Evolutionary conservation across 2,113 vertebrate species (phyloP), one percentile per base, ranked within the genome.

Genomic region (Tragelaphus buxtoni): DNA sequence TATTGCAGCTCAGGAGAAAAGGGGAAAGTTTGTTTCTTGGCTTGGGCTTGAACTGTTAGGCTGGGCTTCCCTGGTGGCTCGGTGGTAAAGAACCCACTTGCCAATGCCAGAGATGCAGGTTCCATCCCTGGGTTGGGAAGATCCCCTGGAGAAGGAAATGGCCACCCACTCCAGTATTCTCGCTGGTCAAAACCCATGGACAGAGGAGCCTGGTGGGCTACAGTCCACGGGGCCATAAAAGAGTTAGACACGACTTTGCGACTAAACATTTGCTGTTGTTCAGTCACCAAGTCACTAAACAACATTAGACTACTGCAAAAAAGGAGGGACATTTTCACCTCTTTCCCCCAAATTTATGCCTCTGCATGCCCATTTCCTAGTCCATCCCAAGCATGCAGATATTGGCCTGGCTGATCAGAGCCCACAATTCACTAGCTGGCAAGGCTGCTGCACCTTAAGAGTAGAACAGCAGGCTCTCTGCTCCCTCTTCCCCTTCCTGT

Each of bases 161-260:
- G 69, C 22, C 26, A 3, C 69, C 22, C 39, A 74, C 6, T 42
- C 69, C 39, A 74, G 39, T 74, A 42, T 26, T 42, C 69, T 42
- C 1, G 0, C 39, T 42, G 22, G 39, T 42, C 10, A 14, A 13
- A 74, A 26, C 39, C 69, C 69, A 42, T 26, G 22, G 69, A 39
- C 22, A 42, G 69, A 26, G 69, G 39, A 13, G 22, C 22, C 69
- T 42, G 39, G 69, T 6, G 3, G 69, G 39, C 69, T 24, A 74
- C 69, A 24, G 22, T 42, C 69, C 6, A 42, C 4, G 11, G 11
- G 39, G 39, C 39, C 22, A 0, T 42, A 26, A 72, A 72, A 26
- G 69, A 74, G 39, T 42, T 42, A 42, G 39, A 74, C 69, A 42
- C 0, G 11, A 26, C 20, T 74, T 74, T 0, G 1, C 12, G 0